A percentile compares a stretch with the other conserved stretches of the same genome.
phyloP scores from a whole-genome alignment of 2,888 invertebrate genomes.

The Thecocarcelia acutangulata region DNA sequence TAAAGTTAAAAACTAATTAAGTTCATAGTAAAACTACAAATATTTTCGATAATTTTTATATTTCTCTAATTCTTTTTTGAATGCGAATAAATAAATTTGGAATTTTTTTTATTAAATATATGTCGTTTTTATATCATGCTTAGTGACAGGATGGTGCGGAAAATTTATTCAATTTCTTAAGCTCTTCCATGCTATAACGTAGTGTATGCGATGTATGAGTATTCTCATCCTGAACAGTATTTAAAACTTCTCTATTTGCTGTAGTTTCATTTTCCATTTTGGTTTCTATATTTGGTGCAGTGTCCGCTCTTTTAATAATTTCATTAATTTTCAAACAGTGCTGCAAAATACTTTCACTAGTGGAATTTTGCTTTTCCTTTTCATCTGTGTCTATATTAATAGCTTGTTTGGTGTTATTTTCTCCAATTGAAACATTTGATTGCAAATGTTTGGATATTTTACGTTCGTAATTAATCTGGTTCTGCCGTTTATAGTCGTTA shows the following conservation, averaged over 20 bases:
- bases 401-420: neutral
- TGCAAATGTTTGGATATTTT: slow-evolving; percentile 76
- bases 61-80: slow-evolving; percentile 15
- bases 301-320: slow-evolving; percentile 60
- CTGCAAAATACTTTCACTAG: slow-evolving; percentile 63
- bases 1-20: slow-evolving; percentile 17
- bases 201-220: slow-evolving; percentile 42
- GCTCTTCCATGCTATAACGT: slow-evolving; percentile 70
- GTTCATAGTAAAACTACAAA: slow-evolving; percentile 27
- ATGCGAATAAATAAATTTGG: slow-evolving; percentile 19
- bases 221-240: slow-evolving; percentile 28
- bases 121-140: neutral
- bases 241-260: neutral
- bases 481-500: slow-evolving; percentile 74
- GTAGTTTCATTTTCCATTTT: neutral
- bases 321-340: slow-evolving; percentile 71
- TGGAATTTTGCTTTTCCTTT: slow-evolving; percentile 28
- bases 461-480: slow-evolving; percentile 75
- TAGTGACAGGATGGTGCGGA: slow-evolving; percentile 65
- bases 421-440: slow-evolving; percentile 76
- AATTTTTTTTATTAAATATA: neutral
- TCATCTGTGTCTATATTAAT: slow-evolving; percentile 1
- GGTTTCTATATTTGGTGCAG: neutral
- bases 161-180: slow-evolving; percentile 70
- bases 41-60: slow-evolving; percentile 38